Conservation (phyloP, 2,113 vertebrate genomes). For the Capreolus pygargus region DNA sequence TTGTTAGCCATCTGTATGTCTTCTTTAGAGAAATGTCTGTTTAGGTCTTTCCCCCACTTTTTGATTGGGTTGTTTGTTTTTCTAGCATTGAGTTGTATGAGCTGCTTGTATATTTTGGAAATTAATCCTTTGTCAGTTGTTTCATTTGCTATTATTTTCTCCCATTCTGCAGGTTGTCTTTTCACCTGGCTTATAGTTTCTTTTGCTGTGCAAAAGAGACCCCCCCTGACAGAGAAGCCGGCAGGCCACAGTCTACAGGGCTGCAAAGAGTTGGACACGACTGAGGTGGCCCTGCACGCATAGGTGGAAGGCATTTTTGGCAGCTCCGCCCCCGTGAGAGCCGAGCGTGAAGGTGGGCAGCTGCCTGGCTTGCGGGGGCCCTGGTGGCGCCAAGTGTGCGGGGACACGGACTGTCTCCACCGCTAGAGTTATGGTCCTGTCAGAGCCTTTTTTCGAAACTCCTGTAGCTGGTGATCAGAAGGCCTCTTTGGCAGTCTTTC, state of each 20-base stretch:
- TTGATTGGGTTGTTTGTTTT: background rate
- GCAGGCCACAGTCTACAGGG: background rate
- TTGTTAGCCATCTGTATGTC: background rate
- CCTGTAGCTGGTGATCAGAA: background rate
- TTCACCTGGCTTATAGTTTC: background rate
- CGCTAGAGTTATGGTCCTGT: background rate
- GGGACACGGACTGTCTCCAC: background rate
- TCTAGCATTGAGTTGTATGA: background rate
- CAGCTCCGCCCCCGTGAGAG: background rate
- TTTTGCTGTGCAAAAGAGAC: background rate
- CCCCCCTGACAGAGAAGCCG: background rate
- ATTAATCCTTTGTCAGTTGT: background rate
- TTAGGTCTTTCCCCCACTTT: background rate
- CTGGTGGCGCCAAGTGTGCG: background rate
- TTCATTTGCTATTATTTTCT: background rate
- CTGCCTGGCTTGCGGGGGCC: background rate
- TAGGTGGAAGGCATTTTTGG: background rate
- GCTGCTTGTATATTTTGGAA: background rate
- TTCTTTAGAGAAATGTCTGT: background rate
- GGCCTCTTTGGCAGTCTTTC: background rate
- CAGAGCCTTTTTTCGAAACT: background rate
- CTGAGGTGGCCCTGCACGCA: background rate
- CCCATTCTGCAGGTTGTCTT: background rate
- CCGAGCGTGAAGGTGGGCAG: accelerated
- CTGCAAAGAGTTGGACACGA: background rate